These are phyloP conservation scores for Cyrtonyx montezumae DNA, from an alignment of 2,113 vertebrate genomes.

Conservation along the genomic window DNA sequence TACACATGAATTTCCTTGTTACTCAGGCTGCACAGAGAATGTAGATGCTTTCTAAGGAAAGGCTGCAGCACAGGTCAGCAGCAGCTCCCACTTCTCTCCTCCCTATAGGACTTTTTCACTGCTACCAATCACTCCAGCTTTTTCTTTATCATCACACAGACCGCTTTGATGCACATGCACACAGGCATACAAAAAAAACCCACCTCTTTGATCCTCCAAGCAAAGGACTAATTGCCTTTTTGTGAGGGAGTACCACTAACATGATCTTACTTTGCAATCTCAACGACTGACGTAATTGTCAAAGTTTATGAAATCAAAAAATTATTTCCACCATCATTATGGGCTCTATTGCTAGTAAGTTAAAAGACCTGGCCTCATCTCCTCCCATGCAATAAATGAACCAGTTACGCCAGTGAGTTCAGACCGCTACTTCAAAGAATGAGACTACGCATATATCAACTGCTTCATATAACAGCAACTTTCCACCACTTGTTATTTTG, in stretches of 20 bases:
- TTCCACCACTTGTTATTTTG: neutral
- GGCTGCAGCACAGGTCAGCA: neutral
- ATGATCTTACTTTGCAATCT: neutral
- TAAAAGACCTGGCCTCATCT: neutral
- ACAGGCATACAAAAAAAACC: rapidly evolving
- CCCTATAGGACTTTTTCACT: neutral
- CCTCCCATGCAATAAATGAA: neutral
- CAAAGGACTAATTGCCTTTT: neutral
- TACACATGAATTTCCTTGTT: neutral
- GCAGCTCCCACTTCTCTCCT: neutral
- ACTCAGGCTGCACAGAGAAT: neutral
- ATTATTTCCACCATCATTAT: rapidly evolving
- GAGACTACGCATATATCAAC: neutral
- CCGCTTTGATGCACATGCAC: rapidly evolving
- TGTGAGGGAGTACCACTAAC: neutral
- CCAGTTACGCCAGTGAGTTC: neutral
- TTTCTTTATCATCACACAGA: neutral
- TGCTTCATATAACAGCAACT: neutral
- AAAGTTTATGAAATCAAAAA: neutral
- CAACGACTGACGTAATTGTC: neutral
- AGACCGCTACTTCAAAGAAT: neutral
- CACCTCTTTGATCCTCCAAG: neutral
- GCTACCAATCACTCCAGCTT: neutral
- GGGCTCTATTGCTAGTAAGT: rapidly evolving
- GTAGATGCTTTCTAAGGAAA: neutral